Evolutionary conservation across 2,888 invertebrate species (phyloP), one percentile per base, ranked within the genome.

Genomic region (Auanema freiburgensis): DNA sequence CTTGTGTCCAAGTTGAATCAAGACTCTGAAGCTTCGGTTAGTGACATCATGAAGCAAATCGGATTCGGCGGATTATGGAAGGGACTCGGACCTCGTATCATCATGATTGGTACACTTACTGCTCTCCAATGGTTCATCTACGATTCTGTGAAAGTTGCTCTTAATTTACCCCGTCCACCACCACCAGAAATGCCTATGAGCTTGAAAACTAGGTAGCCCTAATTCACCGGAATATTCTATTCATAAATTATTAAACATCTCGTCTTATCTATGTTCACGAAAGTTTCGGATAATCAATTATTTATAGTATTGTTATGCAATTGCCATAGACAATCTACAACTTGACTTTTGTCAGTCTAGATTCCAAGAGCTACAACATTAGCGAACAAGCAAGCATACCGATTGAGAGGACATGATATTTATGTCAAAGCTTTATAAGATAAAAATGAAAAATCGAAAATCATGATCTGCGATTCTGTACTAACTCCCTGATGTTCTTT

Each of bases 1-100:
- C 91, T 93, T 68, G 96, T 97, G 18, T 96, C 95, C 67, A 95
- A 96, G 85, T 87, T 97, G 79, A 97, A 97, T 88, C 92, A 95
- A 88, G 92, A 89, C 63, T 90, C 91, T 79, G 89, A 90, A 65
- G 88, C 90, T 49, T 88, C 90, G 25, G 90, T 91, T 25, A 84
- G 88, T 1, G 89, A 89, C 67, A 89, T 91, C 56, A 88, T 90
- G 66, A 91, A 89, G 84, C 88, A 90, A 83, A 87, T 93, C 69
- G 92, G 92, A 67, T 84, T 87, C 51, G 78, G 67, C 71, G 92
- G 91, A 56, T 87, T 92, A 80, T 92, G 92, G 92, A 90, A 90
- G 77, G 93, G 92, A 59, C 86, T 93, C 65, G 85, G 88, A 59
- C 91, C 92, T 54, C 90, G 93, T 85, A 93, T 93, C 85, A 89